A percentile compares a stretch with the other conserved stretches of the same genome.
These are phyloP conservation scores for Cygnus olor DNA, from an alignment of 2,797 vertebrate species.

Conservation along the genomic window DNA sequence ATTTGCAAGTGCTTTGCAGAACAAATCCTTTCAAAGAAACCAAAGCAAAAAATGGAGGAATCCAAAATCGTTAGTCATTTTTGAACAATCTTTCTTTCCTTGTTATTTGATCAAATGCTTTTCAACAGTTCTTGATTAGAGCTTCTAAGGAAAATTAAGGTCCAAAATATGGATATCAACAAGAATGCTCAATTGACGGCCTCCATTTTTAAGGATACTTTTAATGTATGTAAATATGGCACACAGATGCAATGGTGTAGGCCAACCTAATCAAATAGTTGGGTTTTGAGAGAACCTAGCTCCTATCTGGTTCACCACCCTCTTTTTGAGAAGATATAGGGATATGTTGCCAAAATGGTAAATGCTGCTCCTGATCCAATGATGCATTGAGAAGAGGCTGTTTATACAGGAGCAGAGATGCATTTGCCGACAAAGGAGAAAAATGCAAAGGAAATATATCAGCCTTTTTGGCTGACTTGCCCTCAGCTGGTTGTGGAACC, in stretches of 20 bases:
- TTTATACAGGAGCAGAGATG: background rate
- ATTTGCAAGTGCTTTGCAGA: background rate
- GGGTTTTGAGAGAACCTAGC: background rate
- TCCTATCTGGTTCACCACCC: background rate
- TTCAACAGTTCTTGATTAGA: background rate
- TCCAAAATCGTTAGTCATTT: background rate
- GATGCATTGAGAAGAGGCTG: background rate
- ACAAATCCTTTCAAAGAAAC: background rate
- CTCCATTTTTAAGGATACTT: background rate
- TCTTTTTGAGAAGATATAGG: background rate
- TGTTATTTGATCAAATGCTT: slow-evolving; percentile 10
- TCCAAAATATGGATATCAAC: background rate
- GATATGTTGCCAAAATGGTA: background rate
- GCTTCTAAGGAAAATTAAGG: background rate
- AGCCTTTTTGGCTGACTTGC: background rate
- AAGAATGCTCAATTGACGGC: background rate
- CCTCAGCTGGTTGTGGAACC: background rate
- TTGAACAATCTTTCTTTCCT: background rate
- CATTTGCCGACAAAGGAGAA: background rate
- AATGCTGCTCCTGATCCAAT: background rate
- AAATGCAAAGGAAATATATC: background rate
- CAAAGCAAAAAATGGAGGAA: background rate
- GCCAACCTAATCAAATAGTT: background rate
- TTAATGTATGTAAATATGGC: background rate
- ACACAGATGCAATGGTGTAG: background rate